Percentiles rank a stretch among this genome's conserved stretches.
phyloP scores from a whole-genome alignment of 2,797 vertebrate species.

The Intellagama lesueurii region DNA sequence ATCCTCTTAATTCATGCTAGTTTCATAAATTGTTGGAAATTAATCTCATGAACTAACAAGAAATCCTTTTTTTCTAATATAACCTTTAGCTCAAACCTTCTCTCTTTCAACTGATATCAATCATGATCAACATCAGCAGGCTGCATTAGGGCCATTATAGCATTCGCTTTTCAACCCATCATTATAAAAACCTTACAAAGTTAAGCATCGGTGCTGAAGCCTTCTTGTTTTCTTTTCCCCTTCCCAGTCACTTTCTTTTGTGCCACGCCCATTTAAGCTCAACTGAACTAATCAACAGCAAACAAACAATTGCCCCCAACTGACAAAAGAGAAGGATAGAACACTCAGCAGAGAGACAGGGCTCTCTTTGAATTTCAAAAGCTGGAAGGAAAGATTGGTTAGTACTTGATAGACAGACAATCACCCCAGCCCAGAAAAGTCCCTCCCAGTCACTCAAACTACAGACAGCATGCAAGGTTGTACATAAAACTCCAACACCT shows the following conservation, averaged over 20 bases:
- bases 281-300: too few species aligned
- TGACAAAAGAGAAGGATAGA: too few species aligned
- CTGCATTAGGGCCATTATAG: not conserved
- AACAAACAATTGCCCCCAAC: too few species aligned
- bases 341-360: too few species aligned
- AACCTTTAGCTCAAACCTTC: not conserved
- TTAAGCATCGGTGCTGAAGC: not conserved
- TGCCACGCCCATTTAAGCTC: not conserved
- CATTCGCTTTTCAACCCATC: not conserved
- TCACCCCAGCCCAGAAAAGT: too few species aligned
- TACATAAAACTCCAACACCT: not conserved
- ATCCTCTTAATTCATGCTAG: slow-evolving; percentile 4
- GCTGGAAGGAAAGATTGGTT: too few species aligned
- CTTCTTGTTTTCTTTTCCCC: not conserved
- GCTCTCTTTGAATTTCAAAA: too few species aligned
- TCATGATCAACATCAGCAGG: not conserved
- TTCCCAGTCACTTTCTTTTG: not conserved
- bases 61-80: not conserved
- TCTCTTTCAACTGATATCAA: not conserved
- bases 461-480: too few species aligned
- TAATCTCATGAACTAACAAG: not conserved
- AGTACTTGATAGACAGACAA: too few species aligned
- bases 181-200: not conserved
- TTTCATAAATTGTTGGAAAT: not conserved
- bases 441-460: too few species aligned